Evolutionary conservation across 2,113 vertebrate species (phyloP), one percentile per base, ranked within the genome.

Genomic region (Bubo bubo): DNA sequence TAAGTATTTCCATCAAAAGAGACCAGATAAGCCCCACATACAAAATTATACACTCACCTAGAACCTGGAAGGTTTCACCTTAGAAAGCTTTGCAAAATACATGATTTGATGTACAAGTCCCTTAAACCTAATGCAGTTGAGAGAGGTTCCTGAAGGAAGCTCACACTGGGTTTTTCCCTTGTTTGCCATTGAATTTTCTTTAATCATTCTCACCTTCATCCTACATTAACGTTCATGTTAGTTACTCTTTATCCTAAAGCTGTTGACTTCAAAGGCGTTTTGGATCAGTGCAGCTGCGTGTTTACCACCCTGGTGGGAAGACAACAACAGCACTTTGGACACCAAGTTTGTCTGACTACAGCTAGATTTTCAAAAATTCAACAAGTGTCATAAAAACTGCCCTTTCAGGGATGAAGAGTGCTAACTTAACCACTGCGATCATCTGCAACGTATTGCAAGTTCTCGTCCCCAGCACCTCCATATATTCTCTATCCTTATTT

Each of bases 101-200:
- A 67, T 8, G 12, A 84, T 89, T 82, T 94, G 73, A 88, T 82
- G 76, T 27, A 93, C 58, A 85, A 93, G 58, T 67, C 32, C 26
- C 50, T 94, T 80, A 73, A 73, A 89, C 52, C 13, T 56, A 90
- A 90, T 63, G 86, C 92, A 95, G 90, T 4, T 35, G 86, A 97
- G 50, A 95, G 12, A 22, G 93, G 83, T 18, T 28, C 41, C 73
- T 22, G 23, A 55, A 95, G 73, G 60, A 86, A 86, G n/a, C 47
- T 58, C 5, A 0, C 34, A n/a, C 30, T 28, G 47, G 56, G 8
- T 23, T 47, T 17, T 72, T 35, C 30, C 34, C 13, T 63, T 47
- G 6, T 83, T 84, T 70, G 52, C 16, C 56, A 47, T 30, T 3
- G 11, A 27, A 39, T 63, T 50, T 64, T 77, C 47, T 74, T 82